Evolutionary conservation across 1,140 invertebrate genomes (phyloP).

Genomic region (Brevipalpus yothersi): DNA sequence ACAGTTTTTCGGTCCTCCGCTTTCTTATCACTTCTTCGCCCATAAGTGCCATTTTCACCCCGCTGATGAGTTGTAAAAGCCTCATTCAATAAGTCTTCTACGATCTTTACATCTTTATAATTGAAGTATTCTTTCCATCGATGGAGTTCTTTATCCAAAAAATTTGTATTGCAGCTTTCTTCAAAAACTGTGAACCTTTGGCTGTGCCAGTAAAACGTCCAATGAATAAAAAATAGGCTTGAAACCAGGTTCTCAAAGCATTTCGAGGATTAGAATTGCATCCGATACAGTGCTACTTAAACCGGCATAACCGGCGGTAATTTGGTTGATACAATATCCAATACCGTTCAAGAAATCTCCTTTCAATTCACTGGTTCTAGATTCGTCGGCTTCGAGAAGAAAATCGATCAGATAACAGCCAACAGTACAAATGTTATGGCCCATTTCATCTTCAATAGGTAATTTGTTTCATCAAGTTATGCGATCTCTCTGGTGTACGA

Average conservation of each 20-base stretch:
- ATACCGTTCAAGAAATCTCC: conserved; percentile 58
- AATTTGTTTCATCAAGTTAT: too few species aligned
- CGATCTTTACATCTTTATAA: conserved; percentile 45
- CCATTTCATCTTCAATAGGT: conserved; percentile 33
- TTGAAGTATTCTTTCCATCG: conserved; percentile 39
- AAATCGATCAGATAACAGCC: conserved; percentile 53
- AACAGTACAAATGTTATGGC: conserved; percentile 36
- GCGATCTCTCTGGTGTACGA: too few species aligned
- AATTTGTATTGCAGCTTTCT: conserved; percentile 41
- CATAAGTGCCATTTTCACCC: conserved; percentile 49
- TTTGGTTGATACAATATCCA: conserved; percentile 35
- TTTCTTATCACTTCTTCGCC: conserved; percentile 25
- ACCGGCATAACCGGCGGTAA: conserved; percentile 29
- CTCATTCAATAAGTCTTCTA: conserved; percentile 66
- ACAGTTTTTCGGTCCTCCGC: conserved; percentile 22
- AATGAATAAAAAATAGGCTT: conserved; percentile 78
- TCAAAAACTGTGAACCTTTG: conserved; percentile 39
- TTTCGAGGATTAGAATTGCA: conserved; percentile 59
- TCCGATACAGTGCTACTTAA: conserved; percentile 43
- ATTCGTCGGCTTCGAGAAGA: conserved; percentile 31
- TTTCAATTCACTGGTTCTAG: conserved; percentile 28
- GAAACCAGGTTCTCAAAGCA: conserved; percentile 60
- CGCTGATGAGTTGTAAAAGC: conserved; percentile 56
- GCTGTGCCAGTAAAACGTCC: conserved; percentile 52
- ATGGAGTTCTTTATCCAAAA: conserved; percentile 41